Evolutionary conservation across 2,113 vertebrate genomes (phyloP).

Genomic region (Urocynchramus pylzowi): DNA sequence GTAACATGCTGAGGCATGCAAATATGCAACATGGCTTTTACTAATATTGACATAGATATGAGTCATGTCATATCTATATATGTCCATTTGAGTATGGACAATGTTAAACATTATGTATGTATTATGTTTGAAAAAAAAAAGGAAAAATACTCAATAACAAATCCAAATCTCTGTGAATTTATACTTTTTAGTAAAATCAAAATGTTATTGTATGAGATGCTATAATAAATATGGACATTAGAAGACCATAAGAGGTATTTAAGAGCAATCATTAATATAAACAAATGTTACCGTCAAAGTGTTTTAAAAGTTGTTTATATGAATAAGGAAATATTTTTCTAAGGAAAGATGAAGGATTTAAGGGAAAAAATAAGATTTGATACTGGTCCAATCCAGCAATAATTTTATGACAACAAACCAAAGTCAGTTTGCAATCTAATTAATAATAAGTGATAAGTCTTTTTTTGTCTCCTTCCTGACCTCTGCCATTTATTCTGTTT

Average conservation of each 20-base stretch:
- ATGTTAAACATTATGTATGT: background rate
- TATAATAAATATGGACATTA: background rate
- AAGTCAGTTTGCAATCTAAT: background rate
- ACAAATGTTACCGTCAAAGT: background rate
- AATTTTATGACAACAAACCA: background rate
- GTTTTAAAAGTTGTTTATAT: background rate
- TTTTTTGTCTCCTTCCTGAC: background rate
- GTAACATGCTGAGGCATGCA: background rate
- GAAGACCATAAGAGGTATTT: background rate
- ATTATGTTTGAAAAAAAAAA: background rate
- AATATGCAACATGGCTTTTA: background rate
- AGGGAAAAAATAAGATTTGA: background rate
- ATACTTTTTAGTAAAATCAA: background rate
- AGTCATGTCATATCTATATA: no score
- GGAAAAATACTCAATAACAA: background rate
- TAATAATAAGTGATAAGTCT: background rate
- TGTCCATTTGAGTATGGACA: background rate
- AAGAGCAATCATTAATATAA: background rate
- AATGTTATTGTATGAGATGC: background rate
- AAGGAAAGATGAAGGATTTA: background rate
- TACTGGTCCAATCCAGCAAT: background rate
- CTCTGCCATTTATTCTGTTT: background rate
- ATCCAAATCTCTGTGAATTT: background rate
- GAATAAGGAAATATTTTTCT: background rate
- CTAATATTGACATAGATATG: background rate